Evolutionary conservation across 2,113 vertebrate species (phyloP).

Genomic region (Melozone crissalis): DNA sequence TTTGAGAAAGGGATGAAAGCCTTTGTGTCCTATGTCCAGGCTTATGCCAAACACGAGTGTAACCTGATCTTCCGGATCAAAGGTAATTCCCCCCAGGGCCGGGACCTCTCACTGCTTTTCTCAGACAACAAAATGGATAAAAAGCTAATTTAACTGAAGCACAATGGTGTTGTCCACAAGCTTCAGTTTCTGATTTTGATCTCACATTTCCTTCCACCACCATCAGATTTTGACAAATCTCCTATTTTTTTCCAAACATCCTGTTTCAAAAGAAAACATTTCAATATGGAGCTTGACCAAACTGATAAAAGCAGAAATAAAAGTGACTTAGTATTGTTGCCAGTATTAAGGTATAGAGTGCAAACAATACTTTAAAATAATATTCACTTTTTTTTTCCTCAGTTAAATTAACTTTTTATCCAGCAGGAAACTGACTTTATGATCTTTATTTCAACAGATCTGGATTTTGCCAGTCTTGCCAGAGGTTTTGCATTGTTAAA

Average conservation of each 20-base stretch:
- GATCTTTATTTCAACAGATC: slow-evolving; percentile 75
- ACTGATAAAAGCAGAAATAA: not conserved
- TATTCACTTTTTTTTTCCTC: not conserved
- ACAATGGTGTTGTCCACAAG: not conserved
- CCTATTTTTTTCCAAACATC: not conserved
- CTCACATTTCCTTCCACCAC: not conserved
- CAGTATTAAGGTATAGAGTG: not conserved
- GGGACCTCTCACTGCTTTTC: not conserved
- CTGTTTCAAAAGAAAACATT: not conserved
- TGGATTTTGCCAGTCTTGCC: slow-evolving; percentile 87
- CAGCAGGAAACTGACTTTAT: not conserved
- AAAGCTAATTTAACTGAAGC: too few relatives aligned
- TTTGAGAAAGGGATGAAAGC: slow-evolving; percentile 92
- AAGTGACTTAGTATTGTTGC: not conserved
- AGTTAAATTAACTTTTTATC: not conserved
- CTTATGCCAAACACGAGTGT: slow-evolving; percentile 94
- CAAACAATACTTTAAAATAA: not conserved
- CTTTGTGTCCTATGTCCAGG: slow-evolving; percentile 90
- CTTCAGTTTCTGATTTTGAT: not conserved
- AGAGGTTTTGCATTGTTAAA: slow-evolving; percentile 89
- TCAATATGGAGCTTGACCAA: not conserved
- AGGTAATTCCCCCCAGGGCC: slow-evolving; percentile 75
- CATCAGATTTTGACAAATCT: not conserved
- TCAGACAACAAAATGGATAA: too few relatives aligned
- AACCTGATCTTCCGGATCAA: slow-evolving; percentile 93